phyloP scores from a whole-genome alignment of 2,797 vertebrate genomes.

The Cynopterus sphinx region DNA sequence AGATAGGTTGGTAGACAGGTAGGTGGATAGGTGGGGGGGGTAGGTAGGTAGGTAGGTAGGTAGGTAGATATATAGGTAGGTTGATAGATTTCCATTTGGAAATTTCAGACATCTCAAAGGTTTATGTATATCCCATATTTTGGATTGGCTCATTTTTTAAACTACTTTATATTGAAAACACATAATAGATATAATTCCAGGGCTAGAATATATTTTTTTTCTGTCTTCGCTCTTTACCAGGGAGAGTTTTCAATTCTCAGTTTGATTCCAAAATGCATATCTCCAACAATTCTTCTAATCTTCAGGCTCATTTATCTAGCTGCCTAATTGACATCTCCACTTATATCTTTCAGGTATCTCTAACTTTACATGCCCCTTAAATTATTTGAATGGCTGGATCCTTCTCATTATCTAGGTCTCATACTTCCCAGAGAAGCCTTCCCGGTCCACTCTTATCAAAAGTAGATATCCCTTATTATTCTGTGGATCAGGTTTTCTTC shows the following conservation, averaged over 20 bases:
- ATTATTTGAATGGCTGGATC: not conserved
- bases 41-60: no score
- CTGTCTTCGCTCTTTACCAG: not conserved
- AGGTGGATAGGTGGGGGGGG: no score
- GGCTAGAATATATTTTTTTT: not conserved
- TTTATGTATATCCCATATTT: not conserved
- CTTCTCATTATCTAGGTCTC: not conserved
- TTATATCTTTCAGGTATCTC: not conserved
- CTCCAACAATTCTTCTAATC: not conserved
- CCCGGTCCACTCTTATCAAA: not conserved
- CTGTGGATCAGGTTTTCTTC: not conserved
- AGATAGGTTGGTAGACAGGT: not conserved
- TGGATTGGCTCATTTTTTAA: not conserved
- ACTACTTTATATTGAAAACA: not conserved
- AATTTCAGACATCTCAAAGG: not conserved
- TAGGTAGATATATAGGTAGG: no score
- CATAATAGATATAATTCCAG: not conserved
- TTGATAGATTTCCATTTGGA: not conserved
- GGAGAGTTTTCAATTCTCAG: conserved; percentile 2
- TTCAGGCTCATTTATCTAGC: not conserved
- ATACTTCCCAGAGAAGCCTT: not conserved
- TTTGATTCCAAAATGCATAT: not conserved
- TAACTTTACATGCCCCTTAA: not conserved
- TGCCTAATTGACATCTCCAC: not conserved
- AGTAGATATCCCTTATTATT: not conserved